phyloP scores from a whole-genome alignment of 53 echinoderm and acorn worm genomes.

The Arbacia lixula region DNA sequence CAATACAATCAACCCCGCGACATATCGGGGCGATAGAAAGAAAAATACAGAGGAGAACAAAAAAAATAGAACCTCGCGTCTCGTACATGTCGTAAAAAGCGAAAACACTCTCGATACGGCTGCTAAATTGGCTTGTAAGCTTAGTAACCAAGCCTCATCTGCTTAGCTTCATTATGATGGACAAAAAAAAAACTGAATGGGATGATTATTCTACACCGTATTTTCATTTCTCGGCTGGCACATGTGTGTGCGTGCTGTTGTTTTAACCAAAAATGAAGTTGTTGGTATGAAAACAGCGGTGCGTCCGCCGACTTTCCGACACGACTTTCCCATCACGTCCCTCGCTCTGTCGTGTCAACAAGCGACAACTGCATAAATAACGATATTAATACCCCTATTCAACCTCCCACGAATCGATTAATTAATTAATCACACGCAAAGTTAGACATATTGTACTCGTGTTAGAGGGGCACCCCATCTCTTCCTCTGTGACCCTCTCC shows the following conservation, averaged over 20 bases:
- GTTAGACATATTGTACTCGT: conserved; percentile 36
- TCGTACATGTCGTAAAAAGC: too few relatives aligned
- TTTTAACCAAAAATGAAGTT: conserved; percentile 37
- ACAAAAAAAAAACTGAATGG: background rate
- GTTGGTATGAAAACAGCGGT: conserved; percentile 15
- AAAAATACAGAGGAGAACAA: background rate
- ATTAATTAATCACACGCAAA: conserved; percentile 51
- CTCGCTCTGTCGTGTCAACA: conserved; percentile 33
- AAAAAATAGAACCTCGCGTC: background rate
- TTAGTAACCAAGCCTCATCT: conserved; percentile 15
- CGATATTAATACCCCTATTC: conserved; percentile 26
- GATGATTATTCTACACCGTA: conserved; percentile 4
- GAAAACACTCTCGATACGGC: background rate
- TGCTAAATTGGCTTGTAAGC: conserved; percentile 24
- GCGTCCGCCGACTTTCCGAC: background rate
- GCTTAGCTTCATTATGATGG: conserved; percentile 36
- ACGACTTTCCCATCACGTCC: background rate
- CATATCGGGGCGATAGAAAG: background rate
- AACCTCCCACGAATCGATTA: conserved; percentile 32
- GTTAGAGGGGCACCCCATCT: background rate
- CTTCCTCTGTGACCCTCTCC: background rate
- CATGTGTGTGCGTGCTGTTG: conserved; percentile 25
- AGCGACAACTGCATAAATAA: conserved; percentile 51
- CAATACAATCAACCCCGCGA: too few relatives aligned
- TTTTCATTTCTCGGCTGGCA: conserved; percentile 11